Base-by-base conservation (phyloP, 92 coral and sea anemone species). In the Palythoa grandis region DNA sequence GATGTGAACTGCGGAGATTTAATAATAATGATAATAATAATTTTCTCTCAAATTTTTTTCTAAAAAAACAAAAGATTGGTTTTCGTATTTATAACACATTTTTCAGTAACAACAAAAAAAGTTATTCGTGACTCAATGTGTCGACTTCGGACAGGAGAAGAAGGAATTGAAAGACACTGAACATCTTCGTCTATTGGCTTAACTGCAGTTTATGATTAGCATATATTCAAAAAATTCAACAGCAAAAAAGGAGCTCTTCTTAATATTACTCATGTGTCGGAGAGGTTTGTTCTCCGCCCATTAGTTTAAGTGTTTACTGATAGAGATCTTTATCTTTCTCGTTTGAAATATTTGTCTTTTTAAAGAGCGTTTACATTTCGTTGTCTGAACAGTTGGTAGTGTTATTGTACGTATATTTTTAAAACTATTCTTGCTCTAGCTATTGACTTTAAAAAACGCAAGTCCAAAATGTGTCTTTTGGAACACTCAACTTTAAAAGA, bases 271-370 rank as follows among this genome's bases (percentile, higher is more conserved):
- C 67, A 54, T 54, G 48, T 76, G 82, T 24, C 63, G 82, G 47
- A 25, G 43, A 76, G 48, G 29, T 56, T 24, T 53, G 11, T 38
- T 76, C 82, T 76, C 82, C 82, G 82, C 82, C 82, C 82, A 76
- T 53, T 76, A 53, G 82, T 47, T 76, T 76, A 76, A 76, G 43
- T 54, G 63, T 76, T 76, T 54, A 76, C 40, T 24, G 20, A 53
- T 54, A 22, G 22, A 76, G 82, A 76, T 76, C 50, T 19, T 29
- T 76, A 76, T 76, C 82, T 20, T 63, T 63, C 11, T n/a, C 1
- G 12, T 63, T 63, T n/a, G 61, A n/a, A 19, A 19, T 29, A n/a
- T 19, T 4, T 1, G 19, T 1, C 11, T 63, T 9, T 11, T 69
- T 69, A 13, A 37, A 29, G 17, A 25, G 37, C 40, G 2, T 69